Conservation (phyloP, 2,797 vertebrate species). For the Dendrocincla tyrannina region DNA sequence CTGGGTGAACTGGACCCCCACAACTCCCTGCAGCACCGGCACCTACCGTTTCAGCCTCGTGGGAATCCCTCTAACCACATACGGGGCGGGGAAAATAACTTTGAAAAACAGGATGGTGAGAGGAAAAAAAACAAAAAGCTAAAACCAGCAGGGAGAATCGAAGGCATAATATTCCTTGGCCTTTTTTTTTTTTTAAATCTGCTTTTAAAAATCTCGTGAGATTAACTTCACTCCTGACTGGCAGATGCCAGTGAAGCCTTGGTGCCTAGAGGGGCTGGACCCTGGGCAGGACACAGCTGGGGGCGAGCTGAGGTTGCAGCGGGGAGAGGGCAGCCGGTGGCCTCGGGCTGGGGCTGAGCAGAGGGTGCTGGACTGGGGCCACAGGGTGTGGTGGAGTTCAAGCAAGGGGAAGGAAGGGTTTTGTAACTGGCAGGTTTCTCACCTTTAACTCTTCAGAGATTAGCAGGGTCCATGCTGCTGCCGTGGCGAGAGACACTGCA, state of each 20-base stretch:
- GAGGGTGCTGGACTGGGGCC: background rate
- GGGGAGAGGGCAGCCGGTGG: background rate
- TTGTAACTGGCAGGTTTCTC: slow-evolving; percentile 30
- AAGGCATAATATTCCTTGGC: background rate
- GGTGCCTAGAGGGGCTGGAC: fast-evolving
- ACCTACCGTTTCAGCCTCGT: background rate
- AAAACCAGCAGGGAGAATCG: background rate
- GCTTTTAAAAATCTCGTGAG: background rate
- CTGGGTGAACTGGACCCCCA: fast-evolving
- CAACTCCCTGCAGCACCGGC: background rate
- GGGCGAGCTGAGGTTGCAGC: background rate
- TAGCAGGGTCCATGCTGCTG: background rate
- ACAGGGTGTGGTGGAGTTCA: slow-evolving; percentile 30
- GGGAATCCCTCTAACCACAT: background rate
- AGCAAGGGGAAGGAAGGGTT: slow-evolving; percentile 20
- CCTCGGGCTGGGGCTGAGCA: background rate
- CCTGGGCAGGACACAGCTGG: background rate
- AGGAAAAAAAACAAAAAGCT: background rate
- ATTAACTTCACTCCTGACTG: background rate
- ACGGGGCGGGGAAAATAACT: background rate
- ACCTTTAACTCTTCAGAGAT: slow-evolving; percentile 3
- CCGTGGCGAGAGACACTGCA: background rate
- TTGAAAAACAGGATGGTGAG: background rate
- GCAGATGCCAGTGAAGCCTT: background rate
- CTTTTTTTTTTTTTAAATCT: background rate